phyloP scores from a whole-genome alignment of 1,140 invertebrate species.

The Euwallacea fornicatus region DNA sequence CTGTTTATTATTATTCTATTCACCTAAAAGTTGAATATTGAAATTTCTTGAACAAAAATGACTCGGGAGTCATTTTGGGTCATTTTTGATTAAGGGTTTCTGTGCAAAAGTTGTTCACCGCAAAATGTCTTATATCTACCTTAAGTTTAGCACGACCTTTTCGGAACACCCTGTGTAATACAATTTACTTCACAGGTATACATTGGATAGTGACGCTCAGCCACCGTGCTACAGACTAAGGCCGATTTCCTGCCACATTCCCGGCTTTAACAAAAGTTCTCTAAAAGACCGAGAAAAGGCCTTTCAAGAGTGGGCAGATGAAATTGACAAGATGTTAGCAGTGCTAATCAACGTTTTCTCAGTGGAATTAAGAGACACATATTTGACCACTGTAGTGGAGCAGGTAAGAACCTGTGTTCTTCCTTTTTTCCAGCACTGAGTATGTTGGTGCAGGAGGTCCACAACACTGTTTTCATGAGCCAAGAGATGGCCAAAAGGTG shows the following conservation, averaged over 20 bases:
- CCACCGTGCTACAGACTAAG: slow-evolving; percentile 77
- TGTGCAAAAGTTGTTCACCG: too few relatives aligned
- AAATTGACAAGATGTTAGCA: slow-evolving; percentile 65
- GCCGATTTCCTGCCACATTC: slow-evolving; percentile 61
- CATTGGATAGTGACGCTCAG: slow-evolving; percentile 57
- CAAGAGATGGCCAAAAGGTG: slow-evolving; percentile 73
- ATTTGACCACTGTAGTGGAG: slow-evolving; percentile 77
- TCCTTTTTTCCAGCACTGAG: too few relatives aligned
- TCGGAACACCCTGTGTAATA: neutral
- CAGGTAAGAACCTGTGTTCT: slow-evolving; percentile 59
- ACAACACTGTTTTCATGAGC: slow-evolving; percentile 75
- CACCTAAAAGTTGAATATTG: too few relatives aligned
- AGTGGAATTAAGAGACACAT: slow-evolving; percentile 73
- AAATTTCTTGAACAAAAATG: too few relatives aligned
- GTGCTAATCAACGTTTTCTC: slow-evolving; percentile 71
- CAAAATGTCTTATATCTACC: too few relatives aligned
- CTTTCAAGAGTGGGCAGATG: slow-evolving; percentile 61
- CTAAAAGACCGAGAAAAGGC: slow-evolving; percentile 54
- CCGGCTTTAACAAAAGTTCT: slow-evolving; percentile 56
- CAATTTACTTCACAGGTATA: slow-evolving; percentile 48
- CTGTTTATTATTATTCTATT: too few relatives aligned
- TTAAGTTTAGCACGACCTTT: too few relatives aligned
- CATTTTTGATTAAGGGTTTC: too few relatives aligned
- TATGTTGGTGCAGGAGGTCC: slow-evolving; percentile 62
- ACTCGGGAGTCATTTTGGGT: too few relatives aligned